These are phyloP conservation scores for Neodiprion fabricii DNA, from an alignment of 1,140 invertebrate genomes.

Conservation along the genomic window DNA sequence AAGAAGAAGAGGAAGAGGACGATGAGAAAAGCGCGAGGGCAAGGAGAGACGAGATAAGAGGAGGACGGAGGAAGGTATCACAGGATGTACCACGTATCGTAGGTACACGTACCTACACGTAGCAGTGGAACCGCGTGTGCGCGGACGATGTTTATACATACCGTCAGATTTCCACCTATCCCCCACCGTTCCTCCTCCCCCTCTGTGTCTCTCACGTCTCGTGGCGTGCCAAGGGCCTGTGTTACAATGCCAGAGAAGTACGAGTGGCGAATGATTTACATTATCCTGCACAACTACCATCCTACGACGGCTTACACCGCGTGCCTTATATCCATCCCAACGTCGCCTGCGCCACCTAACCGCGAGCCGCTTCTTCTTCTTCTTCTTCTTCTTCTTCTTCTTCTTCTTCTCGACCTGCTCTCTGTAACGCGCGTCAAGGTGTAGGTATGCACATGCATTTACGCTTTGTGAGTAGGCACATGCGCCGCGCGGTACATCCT, in stretches of 20 bases:
- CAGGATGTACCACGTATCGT: conserved; percentile 11
- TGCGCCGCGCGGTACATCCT: background rate
- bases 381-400: background rate
- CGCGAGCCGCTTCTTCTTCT: background rate
- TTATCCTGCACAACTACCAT: conserved; percentile 21
- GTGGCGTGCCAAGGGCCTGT: conserved; percentile 14
- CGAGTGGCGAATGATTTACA: conserved; percentile 28
- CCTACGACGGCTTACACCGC: background rate
- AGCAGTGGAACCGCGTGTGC: background rate
- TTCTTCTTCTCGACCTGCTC: background rate
- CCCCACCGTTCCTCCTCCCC: background rate
- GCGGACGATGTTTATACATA: background rate
- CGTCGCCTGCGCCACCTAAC: background rate
- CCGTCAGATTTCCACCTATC: background rate
- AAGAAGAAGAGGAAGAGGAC: background rate
- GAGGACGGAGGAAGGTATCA: conserved; percentile 19
- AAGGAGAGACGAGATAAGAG: conserved; percentile 18
- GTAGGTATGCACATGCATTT: too few species aligned
- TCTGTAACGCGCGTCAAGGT: background rate
- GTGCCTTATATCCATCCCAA: background rate
- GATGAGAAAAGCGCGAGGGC: conserved; percentile 1
- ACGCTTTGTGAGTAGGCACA: too few species aligned
- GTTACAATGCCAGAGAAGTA: conserved; percentile 29
- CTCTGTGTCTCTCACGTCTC: background rate
- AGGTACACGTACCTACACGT: conserved; percentile 16